Conservation (phyloP, 1,140 invertebrate genomes). For the Diorhabda elongata region DNA sequence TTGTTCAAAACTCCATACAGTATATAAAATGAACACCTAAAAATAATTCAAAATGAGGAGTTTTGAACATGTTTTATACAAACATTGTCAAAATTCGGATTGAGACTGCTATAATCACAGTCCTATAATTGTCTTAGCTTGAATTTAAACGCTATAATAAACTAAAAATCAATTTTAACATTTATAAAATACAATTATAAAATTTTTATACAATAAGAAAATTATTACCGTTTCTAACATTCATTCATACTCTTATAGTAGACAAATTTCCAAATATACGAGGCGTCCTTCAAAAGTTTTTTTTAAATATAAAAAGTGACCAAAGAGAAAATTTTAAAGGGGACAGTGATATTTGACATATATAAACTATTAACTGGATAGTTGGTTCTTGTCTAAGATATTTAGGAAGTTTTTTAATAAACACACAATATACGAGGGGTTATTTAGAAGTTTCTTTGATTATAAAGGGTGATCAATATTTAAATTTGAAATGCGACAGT, state of each 20-base stretch:
- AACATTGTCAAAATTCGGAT: conserved; percentile 24
- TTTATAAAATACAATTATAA: conserved; percentile 17
- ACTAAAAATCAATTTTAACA: conserved; percentile 8
- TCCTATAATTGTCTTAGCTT: conserved; percentile 23
- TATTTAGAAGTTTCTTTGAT: no score
- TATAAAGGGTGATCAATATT: no score
- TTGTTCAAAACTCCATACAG: not conserved
- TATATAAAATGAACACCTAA: not conserved
- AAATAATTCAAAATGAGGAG: not conserved
- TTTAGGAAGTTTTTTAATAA: no score
- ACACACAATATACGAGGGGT: no score
- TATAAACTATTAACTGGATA: no score
- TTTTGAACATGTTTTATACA: not conserved
- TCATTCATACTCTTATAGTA: not conserved
- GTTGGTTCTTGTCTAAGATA: no score
- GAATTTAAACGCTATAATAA: conserved; percentile 11
- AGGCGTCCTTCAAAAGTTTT: not conserved
- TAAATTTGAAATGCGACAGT: no score
- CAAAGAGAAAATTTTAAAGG: no score
- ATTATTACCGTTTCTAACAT: conserved; percentile 2
- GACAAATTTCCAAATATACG: conserved; percentile 3
- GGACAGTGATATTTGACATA: no score
- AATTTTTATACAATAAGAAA: conserved; percentile 2
- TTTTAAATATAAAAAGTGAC: not conserved
- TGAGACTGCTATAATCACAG: conserved; percentile 23